phyloP scores from a whole-genome alignment of 2,113 vertebrate species.

The Xenopus tropicalis region UCB_Xtro_10.0 CM004451.2:78770501-78771000 shows the following conservation, averaged over 20 bases:
- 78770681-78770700: slow-evolving; percentile 10
- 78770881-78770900: no score
- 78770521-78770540: slow-evolving; percentile 46
- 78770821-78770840: no score
- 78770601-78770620: slow-evolving; percentile 37
- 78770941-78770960: no score
- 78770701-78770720: slow-evolving; percentile 26
- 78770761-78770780: not conserved
- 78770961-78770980: no score
- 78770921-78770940: no score
- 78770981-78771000: no score
- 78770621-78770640: slow-evolving; percentile 28
- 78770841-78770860: no score
- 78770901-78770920: no score
- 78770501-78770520: slow-evolving; percentile 46
- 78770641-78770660: slow-evolving; percentile 47
- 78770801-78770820: no score
- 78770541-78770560: slow-evolving; percentile 31
- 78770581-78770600: slow-evolving; percentile 29
- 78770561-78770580: slow-evolving; percentile 24
- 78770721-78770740: slow-evolving; percentile 16
- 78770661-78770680: slow-evolving; percentile 27
- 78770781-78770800: no score
- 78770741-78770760: not conserved
- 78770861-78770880: no score